Evolutionary conservation across 2,888 invertebrate species (phyloP).

Genomic region (Acrobeloides nanus): DNA sequence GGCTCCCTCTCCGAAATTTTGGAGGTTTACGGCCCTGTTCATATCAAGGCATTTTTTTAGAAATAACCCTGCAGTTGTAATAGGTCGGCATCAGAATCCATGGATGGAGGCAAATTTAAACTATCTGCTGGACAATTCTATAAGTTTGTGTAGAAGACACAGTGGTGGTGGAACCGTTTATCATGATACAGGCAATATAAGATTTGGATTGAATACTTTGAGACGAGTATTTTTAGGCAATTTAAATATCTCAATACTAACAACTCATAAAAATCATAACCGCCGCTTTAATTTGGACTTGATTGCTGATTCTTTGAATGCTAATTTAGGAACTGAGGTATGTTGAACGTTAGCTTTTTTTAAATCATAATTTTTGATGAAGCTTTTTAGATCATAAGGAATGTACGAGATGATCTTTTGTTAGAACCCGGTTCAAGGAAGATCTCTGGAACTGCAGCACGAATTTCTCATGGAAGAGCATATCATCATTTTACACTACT

Average conservation of each 20-base stretch:
- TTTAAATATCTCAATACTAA: constrained; percentile 84
- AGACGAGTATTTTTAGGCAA: constrained; percentile 59
- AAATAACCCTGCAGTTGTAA: constrained; percentile 85
- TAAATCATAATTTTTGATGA: constrained; percentile 8
- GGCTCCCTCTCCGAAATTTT: too few species aligned
- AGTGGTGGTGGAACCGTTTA: constrained; percentile 94
- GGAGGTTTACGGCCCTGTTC: too few species aligned
- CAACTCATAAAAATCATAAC: constrained; percentile 73
- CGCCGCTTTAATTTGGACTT: constrained; percentile 79
- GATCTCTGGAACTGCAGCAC: constrained; percentile 87
- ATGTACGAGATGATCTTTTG: constrained; percentile 75
- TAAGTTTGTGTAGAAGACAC: constrained; percentile 68
- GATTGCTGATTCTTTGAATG: constrained; percentile 72
- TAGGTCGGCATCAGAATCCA: constrained; percentile 93
- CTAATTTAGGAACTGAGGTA: constrained; percentile 72
- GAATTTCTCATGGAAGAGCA: constrained; percentile 76
- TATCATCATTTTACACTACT: constrained; percentile 95
- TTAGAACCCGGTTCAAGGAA: constrained; percentile 56
- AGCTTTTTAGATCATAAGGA: constrained; percentile 13
- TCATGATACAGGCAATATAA: constrained; percentile 71
- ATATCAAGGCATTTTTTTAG: constrained; percentile 17
- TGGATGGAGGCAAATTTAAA: constrained; percentile 81
- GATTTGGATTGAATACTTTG: not conserved
- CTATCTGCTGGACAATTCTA: constrained; percentile 64
- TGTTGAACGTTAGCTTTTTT: constrained; percentile 25